Base-by-base conservation (phyloP, 2,888 invertebrate species). In the Tuta absoluta region DNA sequence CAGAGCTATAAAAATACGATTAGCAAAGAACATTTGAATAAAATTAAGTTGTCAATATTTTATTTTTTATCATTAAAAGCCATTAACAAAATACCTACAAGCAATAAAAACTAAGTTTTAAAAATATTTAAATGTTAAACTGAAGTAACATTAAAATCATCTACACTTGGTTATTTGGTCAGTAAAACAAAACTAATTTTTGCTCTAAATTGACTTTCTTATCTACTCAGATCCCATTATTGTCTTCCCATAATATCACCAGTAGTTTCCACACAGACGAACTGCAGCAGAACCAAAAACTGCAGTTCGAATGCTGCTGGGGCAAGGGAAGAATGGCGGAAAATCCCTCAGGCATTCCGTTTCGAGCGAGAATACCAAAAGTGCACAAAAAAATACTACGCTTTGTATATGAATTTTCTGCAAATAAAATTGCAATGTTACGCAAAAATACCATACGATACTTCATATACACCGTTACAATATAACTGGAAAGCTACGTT, bases 41-140 rank as follows among this genome's bases (percentile, higher is more conserved):
- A 45, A 45, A 60, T 60, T 24, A 60, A 60, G 60, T 45, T 45
- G 45, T 60, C 38, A 41, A 41, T 24, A 45, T 60, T 24, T 45
- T 45, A 21, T 41, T 57, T 28, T n/a, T 1, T 14, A 53, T n/a
- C 12, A 10, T 53, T 11, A 53, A 11, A 53, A 12, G 23, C 51
- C 11, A 24, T 24, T 53, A 53, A 24, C 19, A 49, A 49, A 49
- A 21, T 17, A 33, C 33, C 33, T 33, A 33, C 33, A 24, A 53
- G n/a, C 28, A 4, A 23, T 53, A 24, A 53, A 24, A 24, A n/a
- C 14, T 24, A 53, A 12, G 14, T 14, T 3, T 19, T n/a, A 1
- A 45, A n/a, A 17, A 45, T 49, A 5, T 19, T 49, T 19, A 12
- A 23, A 49, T 21, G 19, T 10, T 23, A 23, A 49, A 49, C 11